phyloP scores from a whole-genome alignment of 2,113 vertebrate species.

The Zosterops pallidus region DNA sequence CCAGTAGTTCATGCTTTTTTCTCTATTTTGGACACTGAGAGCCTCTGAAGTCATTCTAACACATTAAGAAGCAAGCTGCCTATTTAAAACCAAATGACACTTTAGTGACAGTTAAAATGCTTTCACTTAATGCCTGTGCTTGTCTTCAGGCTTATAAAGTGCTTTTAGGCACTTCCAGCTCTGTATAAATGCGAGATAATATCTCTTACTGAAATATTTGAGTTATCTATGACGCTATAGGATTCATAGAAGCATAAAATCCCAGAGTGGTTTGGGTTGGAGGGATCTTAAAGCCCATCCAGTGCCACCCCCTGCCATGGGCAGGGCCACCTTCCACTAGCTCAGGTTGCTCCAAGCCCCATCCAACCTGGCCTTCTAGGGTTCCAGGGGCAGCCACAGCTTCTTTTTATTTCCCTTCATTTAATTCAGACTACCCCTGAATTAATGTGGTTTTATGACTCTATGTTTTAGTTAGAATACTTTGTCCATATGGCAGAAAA shows the following conservation, averaged over 20 bases:
- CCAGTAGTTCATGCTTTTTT: not conserved
- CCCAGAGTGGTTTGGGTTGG: not conserved
- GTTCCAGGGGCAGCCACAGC: not conserved
- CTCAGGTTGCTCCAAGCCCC: fast-evolving
- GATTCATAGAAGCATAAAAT: not conserved
- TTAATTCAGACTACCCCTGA: too few species aligned
- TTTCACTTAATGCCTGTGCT: not conserved
- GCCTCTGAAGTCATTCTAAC: not conserved
- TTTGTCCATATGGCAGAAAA: not conserved
- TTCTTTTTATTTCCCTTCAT: too few species aligned
- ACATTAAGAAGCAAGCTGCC: not conserved
- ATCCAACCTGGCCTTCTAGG: fast-evolving
- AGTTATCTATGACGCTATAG: not conserved
- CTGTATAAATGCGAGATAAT: not conserved
- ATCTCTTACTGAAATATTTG: not conserved
- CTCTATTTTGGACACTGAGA: not conserved
- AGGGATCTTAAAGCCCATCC: not conserved
- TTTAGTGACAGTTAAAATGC: not conserved
- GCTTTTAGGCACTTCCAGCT: not conserved
- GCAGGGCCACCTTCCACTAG: fast-evolving
- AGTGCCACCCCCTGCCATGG: not conserved
- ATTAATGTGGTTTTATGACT: too few species aligned
- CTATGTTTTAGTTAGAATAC: not conserved
- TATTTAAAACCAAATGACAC: not conserved
- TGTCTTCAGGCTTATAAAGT: not conserved